Evolutionary conservation across 2,797 vertebrate species (phyloP).

Genomic region (Xiphophorus birchmanni): DNA sequence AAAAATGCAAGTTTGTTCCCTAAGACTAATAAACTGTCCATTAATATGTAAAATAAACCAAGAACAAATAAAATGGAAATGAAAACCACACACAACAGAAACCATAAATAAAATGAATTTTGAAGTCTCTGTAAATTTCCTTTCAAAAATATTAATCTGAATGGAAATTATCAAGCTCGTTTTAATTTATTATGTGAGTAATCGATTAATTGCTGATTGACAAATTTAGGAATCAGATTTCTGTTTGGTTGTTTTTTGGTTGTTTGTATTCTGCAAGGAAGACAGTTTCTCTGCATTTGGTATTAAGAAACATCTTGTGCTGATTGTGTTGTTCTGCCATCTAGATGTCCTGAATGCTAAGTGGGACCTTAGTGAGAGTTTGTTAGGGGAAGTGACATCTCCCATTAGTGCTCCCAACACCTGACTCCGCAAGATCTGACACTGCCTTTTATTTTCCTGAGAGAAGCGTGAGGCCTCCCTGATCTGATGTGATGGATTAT

Average conservation of each 20-base stretch:
- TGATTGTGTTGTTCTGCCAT: constrained; percentile 36
- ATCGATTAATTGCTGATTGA: background rate
- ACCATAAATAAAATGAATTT: no score
- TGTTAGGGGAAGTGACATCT: constrained; percentile 25
- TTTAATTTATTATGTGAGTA: no score
- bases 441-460: constrained; percentile 4
- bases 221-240: background rate
- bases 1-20: no score
- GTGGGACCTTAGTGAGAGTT: constrained; percentile 23
- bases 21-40: no score
- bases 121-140: no score
- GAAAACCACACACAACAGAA: no score
- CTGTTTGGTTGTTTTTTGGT: background rate
- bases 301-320: constrained; percentile 40
- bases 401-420: constrained; percentile 31
- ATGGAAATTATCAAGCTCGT: no score
- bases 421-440: constrained; percentile 24
- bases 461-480: constrained; percentile 17
- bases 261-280: constrained; percentile 7
- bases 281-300: constrained; percentile 13
- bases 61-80: no score
- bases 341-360: constrained; percentile 42
- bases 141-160: no score
- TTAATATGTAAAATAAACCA: no score
- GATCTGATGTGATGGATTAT: constrained; percentile 68